phyloP scores from a whole-genome alignment of 64 coral and sea anemone genomes.

The Porites australiensis region DNA sequence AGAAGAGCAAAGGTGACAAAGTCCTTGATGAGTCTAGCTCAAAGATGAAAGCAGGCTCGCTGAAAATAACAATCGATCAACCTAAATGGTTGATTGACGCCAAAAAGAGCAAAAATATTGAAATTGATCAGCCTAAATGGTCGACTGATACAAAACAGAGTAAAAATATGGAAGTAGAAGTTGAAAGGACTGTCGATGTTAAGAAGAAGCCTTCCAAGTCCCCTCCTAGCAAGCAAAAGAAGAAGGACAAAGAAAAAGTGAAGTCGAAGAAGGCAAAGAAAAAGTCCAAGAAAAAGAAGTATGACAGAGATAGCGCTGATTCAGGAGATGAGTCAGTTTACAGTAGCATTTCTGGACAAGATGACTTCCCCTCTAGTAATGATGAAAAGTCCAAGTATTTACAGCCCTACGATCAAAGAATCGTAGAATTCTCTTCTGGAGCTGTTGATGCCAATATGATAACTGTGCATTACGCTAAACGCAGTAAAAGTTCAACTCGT shows the following conservation, averaged over 20 bases:
- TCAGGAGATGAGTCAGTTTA: constrained; percentile 34
- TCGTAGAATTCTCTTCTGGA: constrained; percentile 20
- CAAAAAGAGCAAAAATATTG: background rate
- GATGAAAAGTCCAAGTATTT: background rate
- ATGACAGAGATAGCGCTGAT: background rate
- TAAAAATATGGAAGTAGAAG: background rate
- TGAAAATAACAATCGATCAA: constrained; percentile 49
- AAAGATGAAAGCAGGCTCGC: constrained; percentile 2
- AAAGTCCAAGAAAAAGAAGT: constrained; percentile 45
- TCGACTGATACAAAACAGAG: background rate
- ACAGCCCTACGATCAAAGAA: background rate
- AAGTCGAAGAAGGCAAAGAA: constrained; percentile 44
- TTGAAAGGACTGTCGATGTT: background rate
- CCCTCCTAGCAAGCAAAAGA: constrained; percentile 30
- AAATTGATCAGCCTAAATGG: background rate
- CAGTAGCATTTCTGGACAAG: constrained; percentile 29
- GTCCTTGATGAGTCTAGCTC: background rate
- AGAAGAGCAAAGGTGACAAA: background rate
- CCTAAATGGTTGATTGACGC: background rate
- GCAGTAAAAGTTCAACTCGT: background rate
- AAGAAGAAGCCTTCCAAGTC: constrained; percentile 25
- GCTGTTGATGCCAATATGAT: constrained; percentile 21
- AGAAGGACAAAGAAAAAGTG: constrained; percentile 34
- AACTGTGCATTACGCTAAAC: constrained; percentile 26
- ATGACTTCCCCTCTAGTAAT: constrained; percentile 1